Percentiles rank a stretch among this genome's conserved stretches.
Evolutionary conservation across 2,113 vertebrate genomes (phyloP).

Genomic region (Gnathonemus echidnorhynchus): DNA sequence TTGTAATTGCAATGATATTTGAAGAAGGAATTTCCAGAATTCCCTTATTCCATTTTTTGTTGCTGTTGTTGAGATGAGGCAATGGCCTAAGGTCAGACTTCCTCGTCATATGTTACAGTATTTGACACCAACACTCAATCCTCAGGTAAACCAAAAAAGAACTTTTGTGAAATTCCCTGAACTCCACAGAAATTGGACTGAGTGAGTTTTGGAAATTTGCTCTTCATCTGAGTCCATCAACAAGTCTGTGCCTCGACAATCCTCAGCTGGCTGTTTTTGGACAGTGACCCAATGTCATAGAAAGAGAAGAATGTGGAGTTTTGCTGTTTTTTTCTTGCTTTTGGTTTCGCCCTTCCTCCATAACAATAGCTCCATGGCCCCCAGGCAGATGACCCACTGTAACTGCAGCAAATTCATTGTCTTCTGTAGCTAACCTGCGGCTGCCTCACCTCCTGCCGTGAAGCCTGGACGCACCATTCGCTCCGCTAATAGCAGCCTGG

Average conservation of each 20-base stretch:
- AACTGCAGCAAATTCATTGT: constrained; percentile 1
- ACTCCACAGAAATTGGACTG: not conserved
- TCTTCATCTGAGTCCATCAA: not conserved
- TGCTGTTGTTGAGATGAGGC: not conserved
- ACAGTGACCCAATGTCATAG: not conserved
- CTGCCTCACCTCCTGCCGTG: not conserved
- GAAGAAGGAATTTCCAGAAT: not conserved
- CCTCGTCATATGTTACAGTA: not conserved
- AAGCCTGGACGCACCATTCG: not conserved
- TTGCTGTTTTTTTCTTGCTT: not conserved
- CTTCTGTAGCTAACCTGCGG: not conserved
- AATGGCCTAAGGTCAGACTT: not conserved
- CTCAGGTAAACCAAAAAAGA: not conserved
- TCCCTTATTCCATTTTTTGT: not conserved
- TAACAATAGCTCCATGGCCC: not conserved
- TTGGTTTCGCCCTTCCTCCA: not conserved
- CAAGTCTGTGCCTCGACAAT: not conserved
- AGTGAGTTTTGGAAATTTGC: not conserved
- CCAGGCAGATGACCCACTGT: not conserved
- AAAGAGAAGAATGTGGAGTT: not conserved
- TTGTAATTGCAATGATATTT: not conserved
- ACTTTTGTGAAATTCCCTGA: not conserved
- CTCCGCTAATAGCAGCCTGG: not conserved
- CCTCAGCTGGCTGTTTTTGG: not conserved
- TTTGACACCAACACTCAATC: not conserved